Evolutionary conservation across 2,797 vertebrate genomes (phyloP).

Genomic region (Halcyon smyrnensis): DNA sequence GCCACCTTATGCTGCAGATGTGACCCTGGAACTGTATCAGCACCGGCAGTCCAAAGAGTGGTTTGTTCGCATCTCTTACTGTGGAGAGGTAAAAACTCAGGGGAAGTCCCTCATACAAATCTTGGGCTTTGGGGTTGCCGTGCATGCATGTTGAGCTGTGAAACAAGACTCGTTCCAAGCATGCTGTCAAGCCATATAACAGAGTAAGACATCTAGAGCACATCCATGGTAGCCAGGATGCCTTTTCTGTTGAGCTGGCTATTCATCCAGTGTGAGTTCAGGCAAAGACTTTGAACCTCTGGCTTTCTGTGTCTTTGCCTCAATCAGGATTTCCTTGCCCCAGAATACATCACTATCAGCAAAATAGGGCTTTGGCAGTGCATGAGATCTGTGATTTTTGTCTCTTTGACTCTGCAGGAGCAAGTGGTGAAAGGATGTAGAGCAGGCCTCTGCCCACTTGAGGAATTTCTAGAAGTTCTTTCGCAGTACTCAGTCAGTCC

Average conservation of each 20-base stretch:
- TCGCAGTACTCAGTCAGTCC: conserved; percentile 78
- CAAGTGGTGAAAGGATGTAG: conserved; percentile 88
- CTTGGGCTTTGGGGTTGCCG: background rate
- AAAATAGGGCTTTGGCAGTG: background rate
- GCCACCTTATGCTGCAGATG: conserved; percentile 90
- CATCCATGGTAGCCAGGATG: background rate
- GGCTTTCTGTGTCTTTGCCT: background rate
- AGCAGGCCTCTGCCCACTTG: conserved; percentile 87
- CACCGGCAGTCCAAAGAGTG: conserved; percentile 83
- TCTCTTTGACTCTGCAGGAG: conserved; percentile 80
- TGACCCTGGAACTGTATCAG: conserved; percentile 90
- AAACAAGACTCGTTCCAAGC: background rate
- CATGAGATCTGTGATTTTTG: background rate
- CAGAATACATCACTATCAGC: background rate
- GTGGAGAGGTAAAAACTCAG: conserved; percentile 82
- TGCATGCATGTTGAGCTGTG: background rate
- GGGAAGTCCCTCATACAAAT: too few species aligned
- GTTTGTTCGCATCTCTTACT: conserved; percentile 89
- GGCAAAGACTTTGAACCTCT: background rate
- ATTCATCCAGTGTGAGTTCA: background rate
- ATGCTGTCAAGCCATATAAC: background rate
- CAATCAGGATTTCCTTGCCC: background rate
- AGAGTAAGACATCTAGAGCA: background rate
- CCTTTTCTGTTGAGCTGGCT: background rate
- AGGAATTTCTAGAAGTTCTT: conserved; percentile 86